Conservation (phyloP, 1,140 invertebrate species). For the Sesamia nonagrioides region DNA sequence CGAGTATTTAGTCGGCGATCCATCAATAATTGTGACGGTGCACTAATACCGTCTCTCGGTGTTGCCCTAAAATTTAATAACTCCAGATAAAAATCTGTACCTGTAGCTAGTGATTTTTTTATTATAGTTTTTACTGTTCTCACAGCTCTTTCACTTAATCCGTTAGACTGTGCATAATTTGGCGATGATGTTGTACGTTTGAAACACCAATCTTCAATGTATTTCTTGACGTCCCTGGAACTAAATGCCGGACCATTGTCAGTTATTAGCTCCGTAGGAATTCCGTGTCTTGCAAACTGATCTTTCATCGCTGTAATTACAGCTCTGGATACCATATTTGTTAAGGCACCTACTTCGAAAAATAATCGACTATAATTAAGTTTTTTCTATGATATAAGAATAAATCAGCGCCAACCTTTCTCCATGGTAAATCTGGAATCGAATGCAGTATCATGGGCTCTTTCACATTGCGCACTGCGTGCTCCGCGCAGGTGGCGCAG, state of each 20-base stretch:
- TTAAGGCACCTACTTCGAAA: conserved; percentile 54
- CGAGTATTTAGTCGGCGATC: too few species aligned
- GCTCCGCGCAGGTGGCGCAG: too few species aligned
- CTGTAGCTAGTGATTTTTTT: conserved; percentile 52
- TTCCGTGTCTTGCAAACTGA: conserved; percentile 75
- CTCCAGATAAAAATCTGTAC: conserved; percentile 28
- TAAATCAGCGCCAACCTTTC: too few species aligned
- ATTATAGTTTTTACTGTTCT: conserved; percentile 57
- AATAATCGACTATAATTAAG: conserved; percentile 60
- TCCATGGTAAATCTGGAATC: conserved; percentile 63
- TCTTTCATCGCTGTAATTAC: conserved; percentile 54
- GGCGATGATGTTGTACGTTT: conserved; percentile 17
- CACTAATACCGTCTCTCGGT: conserved; percentile 8
- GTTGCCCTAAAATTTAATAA: too few species aligned
- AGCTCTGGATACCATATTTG: conserved; percentile 6
- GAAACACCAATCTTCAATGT: conserved; percentile 67
- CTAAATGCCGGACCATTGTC: conserved; percentile 76
- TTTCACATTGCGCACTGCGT: too few species aligned
- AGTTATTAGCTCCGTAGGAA: conserved; percentile 70
- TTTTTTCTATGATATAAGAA: conserved; percentile 56
- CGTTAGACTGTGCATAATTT: conserved; percentile 71
- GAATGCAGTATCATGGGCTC: conserved; percentile 48
- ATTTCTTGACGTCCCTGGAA: conserved; percentile 73
- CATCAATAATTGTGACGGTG: conserved; percentile 48
- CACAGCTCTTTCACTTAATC: conserved; percentile 59